These are phyloP conservation scores for Lithobius niger DNA, from an alignment of 1,140 invertebrate genomes.

Conservation along the genomic window DNA sequence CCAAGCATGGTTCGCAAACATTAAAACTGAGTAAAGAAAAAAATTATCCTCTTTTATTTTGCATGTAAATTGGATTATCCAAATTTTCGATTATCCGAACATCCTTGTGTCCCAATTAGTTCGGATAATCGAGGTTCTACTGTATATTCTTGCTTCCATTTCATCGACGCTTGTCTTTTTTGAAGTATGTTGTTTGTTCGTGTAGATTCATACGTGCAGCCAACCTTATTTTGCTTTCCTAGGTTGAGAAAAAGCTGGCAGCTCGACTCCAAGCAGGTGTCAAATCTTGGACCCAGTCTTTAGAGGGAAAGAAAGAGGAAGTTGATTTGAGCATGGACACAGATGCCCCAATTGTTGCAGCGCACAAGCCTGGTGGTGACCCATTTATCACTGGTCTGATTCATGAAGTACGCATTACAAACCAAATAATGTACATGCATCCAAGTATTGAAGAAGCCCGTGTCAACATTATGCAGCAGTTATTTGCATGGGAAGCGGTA, in stretches of 20 bases:
- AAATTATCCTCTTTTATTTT: no score
- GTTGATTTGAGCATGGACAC: constrained; percentile 87
- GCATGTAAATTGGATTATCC: no score
- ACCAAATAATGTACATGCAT: constrained; percentile 91
- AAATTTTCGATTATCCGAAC: no score
- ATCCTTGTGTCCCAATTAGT: no score
- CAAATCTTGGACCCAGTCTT: constrained; percentile 84
- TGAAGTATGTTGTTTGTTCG: no score
- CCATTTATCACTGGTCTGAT: constrained; percentile 61
- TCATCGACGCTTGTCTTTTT: no score
- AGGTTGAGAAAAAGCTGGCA: constrained; percentile 86
- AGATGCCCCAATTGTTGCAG: constrained; percentile 71
- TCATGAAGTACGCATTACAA: constrained; percentile 95
- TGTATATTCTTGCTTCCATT: no score
- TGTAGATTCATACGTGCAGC: no score
- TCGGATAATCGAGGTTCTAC: no score
- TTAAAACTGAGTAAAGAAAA: no score
- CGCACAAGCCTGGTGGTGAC: constrained; percentile 83
- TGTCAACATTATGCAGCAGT: constrained; percentile 88
- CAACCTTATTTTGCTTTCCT: no score
- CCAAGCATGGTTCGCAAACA: no score
- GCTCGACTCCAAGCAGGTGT: constrained; percentile 81
- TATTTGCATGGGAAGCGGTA: constrained; percentile 96
- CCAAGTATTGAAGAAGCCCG: constrained; percentile 89
- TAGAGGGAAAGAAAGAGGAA: constrained; percentile 72